Conservation (phyloP, 2,888 invertebrate genomes). For the Stegana nigrithorax region DNA sequence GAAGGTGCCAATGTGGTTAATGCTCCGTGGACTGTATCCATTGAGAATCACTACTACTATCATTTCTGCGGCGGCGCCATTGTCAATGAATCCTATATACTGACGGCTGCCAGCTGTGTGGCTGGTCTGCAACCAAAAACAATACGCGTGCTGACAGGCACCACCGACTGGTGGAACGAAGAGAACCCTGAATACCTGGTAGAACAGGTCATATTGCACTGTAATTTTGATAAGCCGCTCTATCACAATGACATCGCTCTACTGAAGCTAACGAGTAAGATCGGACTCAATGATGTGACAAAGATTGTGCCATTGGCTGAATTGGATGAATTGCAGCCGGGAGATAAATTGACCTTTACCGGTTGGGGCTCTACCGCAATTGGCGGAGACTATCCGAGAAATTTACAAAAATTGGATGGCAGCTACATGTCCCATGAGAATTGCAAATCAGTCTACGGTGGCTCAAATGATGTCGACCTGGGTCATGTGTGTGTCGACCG, state of each 20-base stretch:
- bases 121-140: slow-evolving; percentile 36
- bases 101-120: slow-evolving; percentile 61
- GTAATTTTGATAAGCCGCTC: slow-evolving; percentile 49
- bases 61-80: slow-evolving; percentile 59
- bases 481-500: slow-evolving; percentile 73
- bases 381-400: slow-evolving; percentile 70
- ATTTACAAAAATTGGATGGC: slow-evolving; percentile 71
- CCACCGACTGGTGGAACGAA: slow-evolving; percentile 39
- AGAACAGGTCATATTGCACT: slow-evolving; percentile 42
- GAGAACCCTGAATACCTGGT: slow-evolving; percentile 34
- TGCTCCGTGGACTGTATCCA: slow-evolving; percentile 58
- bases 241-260: slow-evolving; percentile 76
- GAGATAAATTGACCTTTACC: slow-evolving; percentile 71
- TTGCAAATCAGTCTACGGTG: slow-evolving; percentile 69
- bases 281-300: slow-evolving; percentile 70
- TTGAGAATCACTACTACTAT: slow-evolving; percentile 46
- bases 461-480: slow-evolving; percentile 69
- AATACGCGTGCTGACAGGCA: slow-evolving; percentile 46
- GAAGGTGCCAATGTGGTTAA: slow-evolving; percentile 30
- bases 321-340: slow-evolving; percentile 65
- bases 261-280: slow-evolving; percentile 71
- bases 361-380: slow-evolving; percentile 73
- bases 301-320: slow-evolving; percentile 69
- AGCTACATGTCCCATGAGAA: slow-evolving; percentile 70
- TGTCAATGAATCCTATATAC: slow-evolving; percentile 41